These are phyloP conservation scores for Pasiphila rectangulata DNA, from an alignment of 2,888 invertebrate genomes.

Conservation along the genomic window DNA sequence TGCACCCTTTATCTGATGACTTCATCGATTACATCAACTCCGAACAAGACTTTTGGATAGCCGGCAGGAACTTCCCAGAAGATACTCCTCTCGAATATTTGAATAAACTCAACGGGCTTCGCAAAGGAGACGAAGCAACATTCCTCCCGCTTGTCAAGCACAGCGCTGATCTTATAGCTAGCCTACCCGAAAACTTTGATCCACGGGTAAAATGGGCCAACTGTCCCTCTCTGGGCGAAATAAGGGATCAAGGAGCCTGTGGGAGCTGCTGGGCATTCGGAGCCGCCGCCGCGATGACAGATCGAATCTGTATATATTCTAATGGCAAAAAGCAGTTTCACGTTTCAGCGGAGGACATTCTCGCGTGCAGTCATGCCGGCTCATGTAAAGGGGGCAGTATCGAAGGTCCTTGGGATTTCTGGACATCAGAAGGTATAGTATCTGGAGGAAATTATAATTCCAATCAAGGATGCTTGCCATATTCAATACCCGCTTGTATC, in stretches of 20 bases:
- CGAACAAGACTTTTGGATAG: slow-evolving; percentile 83
- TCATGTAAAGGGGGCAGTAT: not conserved
- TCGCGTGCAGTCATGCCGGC: slow-evolving; percentile 82
- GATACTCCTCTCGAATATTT: slow-evolving; percentile 85
- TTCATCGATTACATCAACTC: slow-evolving; percentile 44
- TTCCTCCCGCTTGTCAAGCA: slow-evolving; percentile 38
- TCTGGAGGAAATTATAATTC: slow-evolving; percentile 73
- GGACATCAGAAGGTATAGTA: not conserved
- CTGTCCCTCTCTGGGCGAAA: slow-evolving; percentile 90
- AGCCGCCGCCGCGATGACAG: slow-evolving; percentile 81
- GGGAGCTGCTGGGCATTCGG: slow-evolving; percentile 97
- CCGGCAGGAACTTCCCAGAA: slow-evolving; percentile 70
- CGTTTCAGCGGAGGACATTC: slow-evolving; percentile 92
- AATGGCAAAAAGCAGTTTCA: slow-evolving; percentile 85
- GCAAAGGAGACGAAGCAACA: not conserved
- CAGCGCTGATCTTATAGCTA: slow-evolving; percentile 53
- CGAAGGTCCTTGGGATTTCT: not conserved
- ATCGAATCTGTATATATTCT: slow-evolving; percentile 91
- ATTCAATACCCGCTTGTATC: not conserved
- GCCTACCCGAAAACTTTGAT: slow-evolving; percentile 90
- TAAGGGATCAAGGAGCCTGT: slow-evolving; percentile 93
- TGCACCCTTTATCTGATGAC: not conserved
- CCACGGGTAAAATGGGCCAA: slow-evolving; percentile 89
- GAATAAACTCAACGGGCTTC: not conserved
- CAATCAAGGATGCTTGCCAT: slow-evolving; percentile 53